These are phyloP conservation scores for Rhagologus leucostigma DNA, from an alignment of 2,113 vertebrate genomes.

Conservation along the genomic window DNA sequence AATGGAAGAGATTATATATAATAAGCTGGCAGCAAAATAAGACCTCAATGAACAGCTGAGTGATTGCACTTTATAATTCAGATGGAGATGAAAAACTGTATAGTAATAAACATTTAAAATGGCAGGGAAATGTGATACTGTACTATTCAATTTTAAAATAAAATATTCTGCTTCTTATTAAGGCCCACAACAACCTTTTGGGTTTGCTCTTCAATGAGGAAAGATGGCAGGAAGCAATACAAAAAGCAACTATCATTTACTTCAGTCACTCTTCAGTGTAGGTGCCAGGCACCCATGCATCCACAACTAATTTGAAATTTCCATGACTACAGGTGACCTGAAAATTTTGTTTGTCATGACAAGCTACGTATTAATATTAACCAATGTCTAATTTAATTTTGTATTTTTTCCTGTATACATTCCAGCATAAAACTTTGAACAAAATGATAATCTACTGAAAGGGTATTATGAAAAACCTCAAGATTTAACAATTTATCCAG, in stretches of 20 bases:
- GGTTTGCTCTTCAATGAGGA: background rate
- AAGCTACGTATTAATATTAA: background rate
- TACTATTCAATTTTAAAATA: background rate
- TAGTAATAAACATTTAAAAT: background rate
- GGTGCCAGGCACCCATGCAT: rapidly evolving
- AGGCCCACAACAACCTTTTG: background rate
- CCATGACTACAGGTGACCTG: background rate
- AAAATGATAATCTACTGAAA: background rate
- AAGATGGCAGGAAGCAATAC: background rate
- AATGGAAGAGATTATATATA: background rate
- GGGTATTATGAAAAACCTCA: background rate
- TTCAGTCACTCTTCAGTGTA: background rate
- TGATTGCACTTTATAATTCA: background rate
- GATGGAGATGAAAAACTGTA: background rate
- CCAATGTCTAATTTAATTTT: background rate
- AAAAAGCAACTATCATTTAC: background rate
- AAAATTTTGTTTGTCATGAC: background rate
- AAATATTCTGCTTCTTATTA: background rate
- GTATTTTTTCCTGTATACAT: background rate
- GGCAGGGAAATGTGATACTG: background rate
- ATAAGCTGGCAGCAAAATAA: background rate
- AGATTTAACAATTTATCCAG: background rate
- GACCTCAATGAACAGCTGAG: background rate
- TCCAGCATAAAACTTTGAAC: constrained; percentile 8
- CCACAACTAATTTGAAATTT: background rate